A percentile compares a stretch with the other conserved stretches of the same genome.
Evolutionary conservation across 2,113 vertebrate species (phyloP).

Genomic region (Hoplias malabaricus): DNA sequence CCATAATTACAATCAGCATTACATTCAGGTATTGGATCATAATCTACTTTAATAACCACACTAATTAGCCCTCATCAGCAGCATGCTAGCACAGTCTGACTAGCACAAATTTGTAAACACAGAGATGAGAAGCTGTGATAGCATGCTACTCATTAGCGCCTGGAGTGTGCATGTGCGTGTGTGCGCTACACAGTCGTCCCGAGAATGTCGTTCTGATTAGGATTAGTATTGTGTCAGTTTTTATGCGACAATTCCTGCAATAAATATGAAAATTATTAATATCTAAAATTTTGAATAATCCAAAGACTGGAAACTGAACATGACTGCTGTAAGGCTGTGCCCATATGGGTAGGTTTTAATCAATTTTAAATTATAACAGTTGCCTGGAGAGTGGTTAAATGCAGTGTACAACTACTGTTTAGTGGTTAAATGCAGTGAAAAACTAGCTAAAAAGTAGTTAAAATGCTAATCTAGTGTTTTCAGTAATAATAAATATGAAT

Average conservation of each 20-base stretch:
- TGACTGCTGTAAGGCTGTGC: no score
- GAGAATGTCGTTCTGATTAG: background rate
- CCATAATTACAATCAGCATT: background rate
- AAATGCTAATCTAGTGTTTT: no score
- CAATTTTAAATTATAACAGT: no score
- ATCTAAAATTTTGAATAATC: background rate
- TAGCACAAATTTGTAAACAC: slow-evolving; percentile 3
- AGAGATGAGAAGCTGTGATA: slow-evolving; percentile 28
- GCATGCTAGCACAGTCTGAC: slow-evolving; percentile 16
- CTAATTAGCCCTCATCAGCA: slow-evolving; percentile 37
- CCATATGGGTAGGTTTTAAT: no score
- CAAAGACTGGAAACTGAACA: background rate
- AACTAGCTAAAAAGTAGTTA: no score
- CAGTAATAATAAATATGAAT: no score
- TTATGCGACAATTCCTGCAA: no score
- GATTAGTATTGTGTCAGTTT: background rate
- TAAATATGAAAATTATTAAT: no score
- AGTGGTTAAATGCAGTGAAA: no score
- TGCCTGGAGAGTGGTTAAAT: no score
- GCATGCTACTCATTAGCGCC: slow-evolving; percentile 16
- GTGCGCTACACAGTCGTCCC: background rate
- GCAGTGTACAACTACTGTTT: no score
- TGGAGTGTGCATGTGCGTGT: background rate
- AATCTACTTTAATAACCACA: slow-evolving; percentile 37
- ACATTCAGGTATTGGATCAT: slow-evolving; percentile 1